Evolutionary conservation across 2,797 vertebrate genomes (phyloP), one percentile per base, ranked within the genome.

Genomic region (Vespertilio murinus): DNA sequence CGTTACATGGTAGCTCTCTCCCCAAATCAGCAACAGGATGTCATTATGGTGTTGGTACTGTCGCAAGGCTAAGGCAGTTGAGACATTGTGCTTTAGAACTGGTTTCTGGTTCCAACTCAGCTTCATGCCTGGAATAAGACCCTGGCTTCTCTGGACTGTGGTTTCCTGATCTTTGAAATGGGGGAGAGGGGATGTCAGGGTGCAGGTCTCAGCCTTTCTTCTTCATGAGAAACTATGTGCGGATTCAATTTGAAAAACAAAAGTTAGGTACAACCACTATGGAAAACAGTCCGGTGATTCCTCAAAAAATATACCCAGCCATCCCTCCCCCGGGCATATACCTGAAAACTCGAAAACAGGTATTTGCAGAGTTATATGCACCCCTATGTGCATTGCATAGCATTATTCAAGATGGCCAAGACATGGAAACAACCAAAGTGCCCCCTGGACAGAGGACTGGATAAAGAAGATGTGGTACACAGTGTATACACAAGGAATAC

Each of bases 1-100:
- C 1, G 1, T 5, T 56, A 5, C 35, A 10, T 22, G 10, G 14
- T 0, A n/a, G 40, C 3, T 5, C 6, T 40, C 42, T 54, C n/a
- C 38, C 5, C 12, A 11, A 0, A 17, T 52, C 88, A 70, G 47
- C 17, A 80, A 85, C 64, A 85, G 59, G 79, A 25, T 14, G 45
- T 2, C 5, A 3, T 1, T 0, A 14, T 1, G 64, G 30, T 0
- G 49, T 4, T 70, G 94, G 94, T 42, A 28, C n/a, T 30, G 83
- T 12, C 30, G 28, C 28, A 83, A 84, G 77, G 20, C 16, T 22
- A 0, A 25, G 0, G 12, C 9, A 0, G 0, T 8, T 0, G 17
- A n/a, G 30, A 47, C 0, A 0, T 12, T 0, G 1, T 3, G 1
- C 28, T 5, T 40, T 52, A 33, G 54, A 18, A 16, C 0, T 33